phyloP scores from a whole-genome alignment of 2,888 invertebrate species.

The Heliconius charithonia region DNA sequence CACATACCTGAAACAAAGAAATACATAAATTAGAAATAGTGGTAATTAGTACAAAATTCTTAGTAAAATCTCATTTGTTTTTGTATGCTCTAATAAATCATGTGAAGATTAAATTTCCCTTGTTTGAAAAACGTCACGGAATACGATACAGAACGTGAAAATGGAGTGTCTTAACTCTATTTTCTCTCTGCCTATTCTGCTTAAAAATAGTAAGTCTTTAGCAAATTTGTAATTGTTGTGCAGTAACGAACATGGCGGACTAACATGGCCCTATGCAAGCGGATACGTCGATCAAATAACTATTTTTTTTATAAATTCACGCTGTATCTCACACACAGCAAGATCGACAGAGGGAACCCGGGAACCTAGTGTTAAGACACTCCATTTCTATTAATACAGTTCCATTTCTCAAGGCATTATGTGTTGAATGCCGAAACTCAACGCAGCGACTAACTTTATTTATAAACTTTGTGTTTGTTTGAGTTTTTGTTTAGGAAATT shows the following conservation, averaged over 20 bases:
- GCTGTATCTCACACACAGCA: neutral
- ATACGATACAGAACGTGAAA: too few species aligned
- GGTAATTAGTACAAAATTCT: neutral
- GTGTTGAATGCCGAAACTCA: neutral
- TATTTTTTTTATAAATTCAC: conserved; percentile 40
- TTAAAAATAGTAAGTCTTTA: conserved; percentile 52
- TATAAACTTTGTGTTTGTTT: neutral
- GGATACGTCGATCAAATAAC: conserved; percentile 47
- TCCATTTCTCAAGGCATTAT: neutral
- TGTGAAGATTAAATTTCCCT: too few species aligned
- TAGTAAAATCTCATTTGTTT: conserved; percentile 4
- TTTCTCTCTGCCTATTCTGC: too few species aligned
- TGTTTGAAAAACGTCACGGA: too few species aligned
- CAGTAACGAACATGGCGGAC: conserved; percentile 61
- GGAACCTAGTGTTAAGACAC: neutral
- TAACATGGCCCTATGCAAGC: conserved; percentile 54
- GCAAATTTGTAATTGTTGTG: conserved; percentile 74
- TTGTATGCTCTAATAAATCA: too few species aligned
- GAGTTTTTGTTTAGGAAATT: too few species aligned
- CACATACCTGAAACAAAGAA: neutral
- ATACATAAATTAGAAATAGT: too few species aligned
- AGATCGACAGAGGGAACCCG: neutral
- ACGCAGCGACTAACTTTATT: neutral
- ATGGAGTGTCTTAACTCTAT: too few species aligned
- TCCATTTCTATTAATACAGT: neutral